Percentiles rank a stretch among this genome's conserved stretches.
These are phyloP conservation scores for Oncorhynchus clarkii DNA, from an alignment of 2,113 vertebrate species.

Conservation along the genomic window DNA sequence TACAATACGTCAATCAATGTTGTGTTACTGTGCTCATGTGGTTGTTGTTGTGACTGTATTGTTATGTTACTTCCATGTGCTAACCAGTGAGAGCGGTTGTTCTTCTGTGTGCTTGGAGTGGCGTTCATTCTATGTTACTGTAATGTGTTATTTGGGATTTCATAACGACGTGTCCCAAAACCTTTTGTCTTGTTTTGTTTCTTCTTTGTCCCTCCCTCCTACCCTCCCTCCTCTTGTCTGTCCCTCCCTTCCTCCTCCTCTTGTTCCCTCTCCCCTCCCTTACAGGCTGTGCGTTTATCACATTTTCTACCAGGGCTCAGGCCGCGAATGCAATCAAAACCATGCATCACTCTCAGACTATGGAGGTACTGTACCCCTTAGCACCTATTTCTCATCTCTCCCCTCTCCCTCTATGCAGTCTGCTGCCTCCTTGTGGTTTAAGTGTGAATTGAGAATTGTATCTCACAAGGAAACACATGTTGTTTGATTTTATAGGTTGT, in stretches of 20 bases:
- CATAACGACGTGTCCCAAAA: slow-evolving; percentile 88
- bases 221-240: slow-evolving; percentile 80
- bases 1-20: slow-evolving; percentile 65
- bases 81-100: slow-evolving; percentile 68
- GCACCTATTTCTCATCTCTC: slow-evolving; percentile 72
- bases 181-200: slow-evolving; percentile 97
- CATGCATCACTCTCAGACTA: slow-evolving; percentile 99
- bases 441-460: slow-evolving; percentile 56
- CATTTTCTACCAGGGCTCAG: slow-evolving; percentile 99
- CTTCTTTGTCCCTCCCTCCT: slow-evolving; percentile 65
- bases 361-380: slow-evolving; percentile 99
- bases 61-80: slow-evolving; percentile 80
- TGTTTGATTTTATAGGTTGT: too few species aligned
- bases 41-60: slow-evolving; percentile 78
- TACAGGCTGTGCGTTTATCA: slow-evolving; percentile 99
- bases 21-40: slow-evolving; percentile 65
- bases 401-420: slow-evolving; percentile 44
- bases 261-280: slow-evolving; percentile 70
- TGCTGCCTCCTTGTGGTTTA: slow-evolving; percentile 76
- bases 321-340: slow-evolving; percentile 99
- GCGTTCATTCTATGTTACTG: slow-evolving; percentile 63
- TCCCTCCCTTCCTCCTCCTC: slow-evolving; percentile 50
- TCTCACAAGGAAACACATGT: too few species aligned
- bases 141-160: slow-evolving; percentile 77
- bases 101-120: slow-evolving; percentile 71